A percentile compares a stretch with the other conserved stretches of the same genome.
phyloP scores from a whole-genome alignment of 2,888 invertebrate genomes.

The Erannis defoliaria region DNA sequence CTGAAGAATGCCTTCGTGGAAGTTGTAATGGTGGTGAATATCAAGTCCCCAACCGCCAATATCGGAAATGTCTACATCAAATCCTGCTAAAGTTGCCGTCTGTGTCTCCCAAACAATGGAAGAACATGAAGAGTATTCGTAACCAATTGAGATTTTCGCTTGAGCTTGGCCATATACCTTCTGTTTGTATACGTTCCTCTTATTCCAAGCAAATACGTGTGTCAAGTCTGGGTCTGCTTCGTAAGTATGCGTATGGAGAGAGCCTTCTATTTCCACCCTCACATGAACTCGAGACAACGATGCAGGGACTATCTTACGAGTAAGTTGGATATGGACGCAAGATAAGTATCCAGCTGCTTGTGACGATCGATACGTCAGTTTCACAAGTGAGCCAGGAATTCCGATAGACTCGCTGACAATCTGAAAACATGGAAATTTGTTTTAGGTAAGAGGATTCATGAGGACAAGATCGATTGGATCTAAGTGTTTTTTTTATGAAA shows the following conservation, averaged over 20 bases:
- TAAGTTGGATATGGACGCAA: slow-evolving; percentile 95
- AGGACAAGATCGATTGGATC: neutral
- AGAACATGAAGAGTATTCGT: slow-evolving; percentile 95
- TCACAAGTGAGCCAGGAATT: slow-evolving; percentile 97
- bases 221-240: slow-evolving; percentile 98
- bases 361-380: slow-evolving; percentile 98
- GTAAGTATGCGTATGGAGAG: slow-evolving; percentile 95
- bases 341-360: slow-evolving; percentile 98
- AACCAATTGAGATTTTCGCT: slow-evolving; percentile 96
- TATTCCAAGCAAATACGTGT: slow-evolving; percentile 99
- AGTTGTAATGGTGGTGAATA: slow-evolving; percentile 99
- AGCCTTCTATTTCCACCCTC: slow-evolving; percentile 96
- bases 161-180: slow-evolving; percentile 96
- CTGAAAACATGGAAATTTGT: slow-evolving; percentile 75
- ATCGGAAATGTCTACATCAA: slow-evolving; percentile 98
- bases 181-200: slow-evolving; percentile 98
- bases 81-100: slow-evolving; percentile 97
- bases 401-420: slow-evolving; percentile 98
- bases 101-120: slow-evolving; percentile 98
- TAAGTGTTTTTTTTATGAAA: neutral
- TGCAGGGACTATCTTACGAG: slow-evolving; percentile 92
- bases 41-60: slow-evolving; percentile 99
- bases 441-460: neutral
- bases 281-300: slow-evolving; percentile 96
- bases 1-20: slow-evolving; percentile 98